Conservation (phyloP, 2,113 vertebrate genomes). For the Ibidorhyncha struthersii region DNA sequence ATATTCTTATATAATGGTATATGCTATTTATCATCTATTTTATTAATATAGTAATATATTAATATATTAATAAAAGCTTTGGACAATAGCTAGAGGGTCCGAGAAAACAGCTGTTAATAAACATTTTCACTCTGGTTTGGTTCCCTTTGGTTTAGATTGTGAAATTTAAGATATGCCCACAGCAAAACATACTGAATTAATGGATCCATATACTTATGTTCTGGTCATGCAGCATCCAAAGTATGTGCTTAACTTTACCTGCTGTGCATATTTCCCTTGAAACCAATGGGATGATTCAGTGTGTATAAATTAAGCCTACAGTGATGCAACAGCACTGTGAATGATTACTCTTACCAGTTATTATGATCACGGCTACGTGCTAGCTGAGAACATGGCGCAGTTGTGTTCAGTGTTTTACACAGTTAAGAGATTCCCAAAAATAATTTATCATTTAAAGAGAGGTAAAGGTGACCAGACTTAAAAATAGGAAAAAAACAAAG, state of each 20-base stretch:
- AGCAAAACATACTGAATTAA: background rate
- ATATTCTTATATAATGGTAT: background rate
- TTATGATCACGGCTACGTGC: background rate
- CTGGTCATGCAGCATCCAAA: background rate
- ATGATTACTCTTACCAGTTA: background rate
- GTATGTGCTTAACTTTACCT: background rate
- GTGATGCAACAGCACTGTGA: background rate
- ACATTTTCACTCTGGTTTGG: background rate
- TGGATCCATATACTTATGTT: background rate
- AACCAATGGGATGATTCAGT: background rate
- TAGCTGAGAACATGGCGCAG: accelerated
- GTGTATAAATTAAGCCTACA: background rate
- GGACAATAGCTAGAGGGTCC: background rate
- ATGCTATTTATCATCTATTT: background rate
- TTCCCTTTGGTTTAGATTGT: background rate
- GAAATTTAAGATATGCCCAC: background rate
- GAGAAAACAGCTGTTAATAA: background rate
- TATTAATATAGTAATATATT: background rate
- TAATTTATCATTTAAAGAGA: background rate
- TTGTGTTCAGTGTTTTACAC: background rate
- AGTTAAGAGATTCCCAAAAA: background rate
- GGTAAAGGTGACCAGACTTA: background rate
- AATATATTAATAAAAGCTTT: background rate
- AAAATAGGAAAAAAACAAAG: background rate
- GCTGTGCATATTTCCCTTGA: background rate